Base-by-base conservation (phyloP, 23 tunicate genomes). In the Diplosoma virens region DNA sequence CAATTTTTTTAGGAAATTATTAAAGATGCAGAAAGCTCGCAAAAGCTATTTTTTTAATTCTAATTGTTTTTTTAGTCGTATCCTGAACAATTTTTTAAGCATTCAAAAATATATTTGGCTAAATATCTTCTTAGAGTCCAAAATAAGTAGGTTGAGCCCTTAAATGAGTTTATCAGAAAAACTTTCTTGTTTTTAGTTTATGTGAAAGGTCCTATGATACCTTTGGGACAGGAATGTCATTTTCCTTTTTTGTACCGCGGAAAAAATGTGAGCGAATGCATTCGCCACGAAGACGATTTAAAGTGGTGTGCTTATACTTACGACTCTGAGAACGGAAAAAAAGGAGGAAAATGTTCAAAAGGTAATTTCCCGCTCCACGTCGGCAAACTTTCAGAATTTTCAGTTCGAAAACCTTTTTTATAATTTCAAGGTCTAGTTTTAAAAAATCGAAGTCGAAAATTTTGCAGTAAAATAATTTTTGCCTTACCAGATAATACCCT, bases 321-420 rank as follows among this genome's bases (percentile, higher is more conserved):
- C 47, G 72, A 81, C 28, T 87, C 31, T 32, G 83, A 87, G 35
- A 48, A 33, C 30, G 33, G 37, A 23, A 61, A 29, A 31, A 58
- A 66, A 67, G 83, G 83, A 31, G 95, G 95, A 50, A 64, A 75
- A 27, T 87, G 95, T 36, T 61, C 87, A 28, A 86, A 76, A 81
- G 87, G 95, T 87, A 76, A 52, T 56, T 7, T 35, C 32, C 23
- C 52, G n/a, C n/a, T n/a, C n/a, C n/a, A n/a, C n/a, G n/a, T n/a
- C n/a, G n/a, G n/a, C n/a, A 46, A 46, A 17, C 17, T 17, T 16
- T 14, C 17, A 46, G 16, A 46, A n/a, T n/a, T n/a, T n/a, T n/a
- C n/a, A n/a, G n/a, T n/a, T n/a, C 14, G 50, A 41, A 41, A 14
- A 41, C 50, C 50, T 41, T 41, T 41, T 41, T 41, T 9, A 41